Conservation (phyloP, 2,797 vertebrate genomes). For the Onychomys arenicola region DNA sequence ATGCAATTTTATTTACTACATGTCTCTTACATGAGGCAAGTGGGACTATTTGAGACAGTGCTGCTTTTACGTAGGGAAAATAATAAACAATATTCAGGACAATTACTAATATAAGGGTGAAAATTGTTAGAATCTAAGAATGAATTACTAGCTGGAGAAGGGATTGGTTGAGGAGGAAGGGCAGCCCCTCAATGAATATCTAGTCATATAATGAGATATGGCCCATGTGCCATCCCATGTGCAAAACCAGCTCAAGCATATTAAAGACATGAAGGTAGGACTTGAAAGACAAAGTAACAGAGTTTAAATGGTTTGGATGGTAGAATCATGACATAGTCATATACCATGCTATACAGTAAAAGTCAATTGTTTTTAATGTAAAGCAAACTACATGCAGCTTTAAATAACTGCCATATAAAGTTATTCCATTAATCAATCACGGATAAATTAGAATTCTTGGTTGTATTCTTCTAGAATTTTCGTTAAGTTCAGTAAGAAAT, state of each 20-base stretch:
- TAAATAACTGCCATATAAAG: not conserved
- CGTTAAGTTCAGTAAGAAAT: not conserved
- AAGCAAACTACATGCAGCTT: not conserved
- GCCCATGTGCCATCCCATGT: not conserved
- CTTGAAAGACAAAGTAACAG: constrained; percentile 4
- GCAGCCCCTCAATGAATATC: not conserved
- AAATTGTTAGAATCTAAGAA: constrained; percentile 36
- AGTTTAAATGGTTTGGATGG: not conserved
- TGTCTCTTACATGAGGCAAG: constrained; percentile 13
- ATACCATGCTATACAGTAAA: not conserved
- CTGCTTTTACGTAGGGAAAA: not conserved
- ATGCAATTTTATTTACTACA: not conserved
- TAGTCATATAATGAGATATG: not conserved
- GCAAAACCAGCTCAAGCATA: not conserved
- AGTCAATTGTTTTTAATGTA: not conserved
- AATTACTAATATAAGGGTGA: not conserved
- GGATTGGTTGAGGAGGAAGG: not conserved
- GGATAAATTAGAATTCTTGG: not conserved
- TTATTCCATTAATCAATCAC: not conserved
- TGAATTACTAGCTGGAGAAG: not conserved
- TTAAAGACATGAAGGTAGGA: not conserved
- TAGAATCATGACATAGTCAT: not conserved
- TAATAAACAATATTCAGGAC: not conserved
- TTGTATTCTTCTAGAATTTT: not conserved
- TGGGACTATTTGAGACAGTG: not conserved